Evolutionary conservation across 2,113 vertebrate genomes (phyloP).

Genomic region (Catharus fuscescens): DNA sequence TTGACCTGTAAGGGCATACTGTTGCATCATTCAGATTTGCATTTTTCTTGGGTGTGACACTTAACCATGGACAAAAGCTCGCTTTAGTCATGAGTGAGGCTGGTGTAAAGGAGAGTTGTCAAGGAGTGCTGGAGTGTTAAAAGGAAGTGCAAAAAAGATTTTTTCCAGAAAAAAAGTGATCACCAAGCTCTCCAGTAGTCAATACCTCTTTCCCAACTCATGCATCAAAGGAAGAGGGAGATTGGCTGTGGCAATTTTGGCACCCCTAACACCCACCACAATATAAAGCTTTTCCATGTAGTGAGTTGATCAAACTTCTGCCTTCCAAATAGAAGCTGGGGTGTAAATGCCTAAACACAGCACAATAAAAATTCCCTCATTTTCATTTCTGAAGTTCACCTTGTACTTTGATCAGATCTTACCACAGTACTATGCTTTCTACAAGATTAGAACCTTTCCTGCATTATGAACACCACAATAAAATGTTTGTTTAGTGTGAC

Average conservation of each 20-base stretch:
- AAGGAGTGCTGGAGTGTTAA: background rate
- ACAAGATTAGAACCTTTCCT: background rate
- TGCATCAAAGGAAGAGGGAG: background rate
- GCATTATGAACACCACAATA: background rate
- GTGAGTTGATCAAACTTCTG: background rate
- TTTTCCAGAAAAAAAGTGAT: background rate
- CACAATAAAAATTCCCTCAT: background rate
- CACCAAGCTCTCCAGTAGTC: background rate
- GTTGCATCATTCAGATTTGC: background rate
- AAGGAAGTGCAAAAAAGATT: background rate
- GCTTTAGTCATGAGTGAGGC: rapidly evolving
- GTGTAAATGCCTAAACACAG: background rate
- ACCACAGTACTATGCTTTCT: background rate
- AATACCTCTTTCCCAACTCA: background rate
- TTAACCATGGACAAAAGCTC: background rate
- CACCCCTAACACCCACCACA: rapidly evolving
- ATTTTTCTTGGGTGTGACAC: background rate
- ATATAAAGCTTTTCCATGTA: rapidly evolving
- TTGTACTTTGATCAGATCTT: background rate
- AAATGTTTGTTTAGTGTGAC: background rate
- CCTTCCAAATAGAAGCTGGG: background rate
- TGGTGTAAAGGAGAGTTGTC: background rate
- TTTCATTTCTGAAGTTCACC: background rate
- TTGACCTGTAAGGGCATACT: rapidly evolving
- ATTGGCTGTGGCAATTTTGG: background rate